A percentile compares a stretch with the other conserved stretches of the same genome.
Conservation (phyloP, 1,140 invertebrate genomes). For the Potamilus streckersoni region DNA sequence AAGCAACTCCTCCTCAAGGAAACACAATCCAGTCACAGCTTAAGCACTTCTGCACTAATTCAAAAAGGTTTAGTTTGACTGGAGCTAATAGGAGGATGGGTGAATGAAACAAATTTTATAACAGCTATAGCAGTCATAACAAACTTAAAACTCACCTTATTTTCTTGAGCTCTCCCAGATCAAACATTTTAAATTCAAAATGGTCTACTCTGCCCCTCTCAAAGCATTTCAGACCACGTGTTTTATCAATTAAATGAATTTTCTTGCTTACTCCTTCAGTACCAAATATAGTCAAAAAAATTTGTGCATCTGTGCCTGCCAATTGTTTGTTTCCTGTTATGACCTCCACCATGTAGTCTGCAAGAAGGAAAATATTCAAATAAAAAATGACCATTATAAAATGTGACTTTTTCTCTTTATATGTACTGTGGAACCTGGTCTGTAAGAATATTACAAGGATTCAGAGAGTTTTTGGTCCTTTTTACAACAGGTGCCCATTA, state of each 20-base stretch:
- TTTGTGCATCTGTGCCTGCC: constrained; percentile 60
- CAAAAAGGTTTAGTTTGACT: too few relatives aligned
- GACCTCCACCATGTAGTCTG: constrained; percentile 50
- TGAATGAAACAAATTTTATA: too few relatives aligned
- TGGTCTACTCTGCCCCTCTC: constrained; percentile 37
- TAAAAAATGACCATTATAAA: background rate
- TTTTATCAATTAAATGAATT: constrained; percentile 43
- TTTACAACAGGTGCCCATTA: too few relatives aligned
- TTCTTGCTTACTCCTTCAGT: constrained; percentile 47
- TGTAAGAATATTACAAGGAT: too few relatives aligned
- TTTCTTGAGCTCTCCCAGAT: constrained; percentile 61
- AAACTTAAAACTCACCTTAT: constrained; percentile 24
- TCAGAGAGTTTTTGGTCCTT: too few relatives aligned
- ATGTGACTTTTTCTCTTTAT: too few relatives aligned
- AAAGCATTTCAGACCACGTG: constrained; percentile 52
- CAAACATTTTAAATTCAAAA: constrained; percentile 36
- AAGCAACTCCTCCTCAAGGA: too few relatives aligned
- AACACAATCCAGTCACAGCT: too few relatives aligned
- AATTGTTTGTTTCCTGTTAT: constrained; percentile 50
- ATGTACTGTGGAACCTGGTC: too few relatives aligned
- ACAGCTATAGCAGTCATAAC: too few relatives aligned
- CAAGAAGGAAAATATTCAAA: constrained; percentile 5
- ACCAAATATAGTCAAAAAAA: constrained; percentile 56
- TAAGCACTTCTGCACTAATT: too few relatives aligned
- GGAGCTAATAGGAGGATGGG: too few relatives aligned